Base-by-base conservation (phyloP, 2,888 invertebrate genomes). In the Anoplius nigerrimus region DNA sequence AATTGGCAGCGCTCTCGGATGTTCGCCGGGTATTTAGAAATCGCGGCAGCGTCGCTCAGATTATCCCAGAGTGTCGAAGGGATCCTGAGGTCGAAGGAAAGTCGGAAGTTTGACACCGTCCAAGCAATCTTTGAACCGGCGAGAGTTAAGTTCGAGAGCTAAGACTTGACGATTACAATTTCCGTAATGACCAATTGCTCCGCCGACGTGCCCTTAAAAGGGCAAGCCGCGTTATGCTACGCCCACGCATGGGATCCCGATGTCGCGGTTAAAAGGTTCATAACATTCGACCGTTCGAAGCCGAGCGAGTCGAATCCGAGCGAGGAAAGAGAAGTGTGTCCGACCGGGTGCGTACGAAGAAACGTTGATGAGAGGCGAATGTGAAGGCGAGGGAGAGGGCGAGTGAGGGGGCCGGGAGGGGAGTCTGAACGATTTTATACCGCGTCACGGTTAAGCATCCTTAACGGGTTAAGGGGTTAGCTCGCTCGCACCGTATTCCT, bases 351-450 rank as follows among this genome's bases (percentile, higher is more conserved):
- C 34, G 11, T 34, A 11, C 6, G 34, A 34, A 34, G 34, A 6
- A 34, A 11, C 34, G 11, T 6, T 2, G 34, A 11, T 34, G 1
- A 13, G 34, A 13, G 11, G 24, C 5, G 13, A 48, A 48, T n/a
- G 48, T 6, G 48, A 16, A 2, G 48, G 48, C 16, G 48, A 48
- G 18, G 11, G 18, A n/a, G 48, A 18, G 5, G 48, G 18, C 11
- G 13, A 48, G 18, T 6, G n/a, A 42, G 42, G 48, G 8, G n/a
- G 48, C n/a, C n/a, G 18, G 48, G 48, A 43, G 16, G 5, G 15
- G 45, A n/a, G 43, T 15, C 24, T 20, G 42, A 61, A 61, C 42
- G 43, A 62, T 62, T 61, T 62, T 62, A 52, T 27, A 16, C 43
- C 22, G 16, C 51, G 42, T 66, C 20, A 21, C 56, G 53, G 3